Conservation (phyloP, 2,888 invertebrate genomes). For the Liposcelis brunnea region DNA sequence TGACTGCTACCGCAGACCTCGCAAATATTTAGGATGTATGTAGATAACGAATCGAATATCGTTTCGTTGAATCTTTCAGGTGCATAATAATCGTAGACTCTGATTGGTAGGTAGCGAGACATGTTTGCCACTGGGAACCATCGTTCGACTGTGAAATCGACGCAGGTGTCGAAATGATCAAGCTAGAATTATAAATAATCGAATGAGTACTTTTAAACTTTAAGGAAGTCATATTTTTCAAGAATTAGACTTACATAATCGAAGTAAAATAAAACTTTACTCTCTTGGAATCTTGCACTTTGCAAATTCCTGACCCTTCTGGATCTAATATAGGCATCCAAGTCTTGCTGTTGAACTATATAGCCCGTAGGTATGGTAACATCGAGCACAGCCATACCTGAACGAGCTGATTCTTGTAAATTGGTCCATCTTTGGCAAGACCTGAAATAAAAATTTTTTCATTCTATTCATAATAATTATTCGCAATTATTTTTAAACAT, state of each 20-base stretch:
- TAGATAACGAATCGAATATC: conserved; percentile 71
- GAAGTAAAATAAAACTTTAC: conserved; percentile 83
- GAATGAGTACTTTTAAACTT: too few species aligned
- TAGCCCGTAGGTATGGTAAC: conserved; percentile 81
- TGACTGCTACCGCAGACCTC: conserved; percentile 90
- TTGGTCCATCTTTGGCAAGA: conserved; percentile 52
- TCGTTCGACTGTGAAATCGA: conserved; percentile 81
- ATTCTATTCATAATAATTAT: too few species aligned
- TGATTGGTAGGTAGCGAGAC: conserved; percentile 76
- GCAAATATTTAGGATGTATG: conserved; percentile 77
- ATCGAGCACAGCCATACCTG: conserved; percentile 77
- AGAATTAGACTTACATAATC: conserved; percentile 54
- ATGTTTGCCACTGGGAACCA: conserved; percentile 96
- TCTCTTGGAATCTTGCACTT: conserved; percentile 62
- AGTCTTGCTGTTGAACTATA: conserved; percentile 73
- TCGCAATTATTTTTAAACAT: too few species aligned
- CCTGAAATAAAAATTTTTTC: conserved; percentile 16
- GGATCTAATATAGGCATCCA: conserved; percentile 72
- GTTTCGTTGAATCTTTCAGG: conserved; percentile 89
- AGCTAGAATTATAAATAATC: conserved; percentile 48
- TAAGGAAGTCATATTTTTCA: too few species aligned
- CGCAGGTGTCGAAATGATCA: conserved; percentile 68
- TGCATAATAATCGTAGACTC: conserved; percentile 90
- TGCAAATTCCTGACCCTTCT: conserved; percentile 62
- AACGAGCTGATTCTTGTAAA: conserved; percentile 56